These are phyloP conservation scores for Ooceraea biroi DNA, from an alignment of 1,140 invertebrate species.

Conservation along the genomic window DNA sequence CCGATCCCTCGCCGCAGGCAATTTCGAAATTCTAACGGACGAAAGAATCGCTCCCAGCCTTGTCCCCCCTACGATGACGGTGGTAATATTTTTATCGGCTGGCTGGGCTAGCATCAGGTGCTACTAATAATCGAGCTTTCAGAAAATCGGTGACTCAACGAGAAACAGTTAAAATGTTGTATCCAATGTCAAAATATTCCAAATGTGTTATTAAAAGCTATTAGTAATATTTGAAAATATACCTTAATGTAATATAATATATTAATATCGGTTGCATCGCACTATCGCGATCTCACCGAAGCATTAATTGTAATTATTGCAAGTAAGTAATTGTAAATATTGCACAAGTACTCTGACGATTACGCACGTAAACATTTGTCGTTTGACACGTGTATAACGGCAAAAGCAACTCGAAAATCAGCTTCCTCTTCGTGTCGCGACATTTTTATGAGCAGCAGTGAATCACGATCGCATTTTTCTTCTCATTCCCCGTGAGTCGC, in stretches of 20 bases:
- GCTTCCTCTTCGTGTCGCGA: not conserved
- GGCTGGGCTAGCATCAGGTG: not conserved
- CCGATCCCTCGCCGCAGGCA: not conserved
- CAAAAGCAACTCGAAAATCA: not conserved
- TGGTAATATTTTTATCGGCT: slow-evolving; percentile 7
- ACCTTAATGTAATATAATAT: no score
- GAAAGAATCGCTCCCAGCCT: not conserved
- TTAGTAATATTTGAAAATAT: no score
- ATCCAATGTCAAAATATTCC: no score
- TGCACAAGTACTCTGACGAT: no score
- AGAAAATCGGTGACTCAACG: slow-evolving; percentile 2
- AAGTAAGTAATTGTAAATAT: no score
- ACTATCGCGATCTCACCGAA: no score
- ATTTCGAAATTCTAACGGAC: slow-evolving; percentile 13
- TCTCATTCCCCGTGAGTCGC: not conserved
- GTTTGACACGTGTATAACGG: no score
- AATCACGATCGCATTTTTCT: slow-evolving; percentile 17
- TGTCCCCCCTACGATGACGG: not conserved
- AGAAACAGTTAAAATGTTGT: not conserved
- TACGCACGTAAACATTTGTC: no score
- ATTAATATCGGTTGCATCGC: no score
- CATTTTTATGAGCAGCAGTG: not conserved
- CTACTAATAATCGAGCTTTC: not conserved
- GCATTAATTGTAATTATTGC: no score
- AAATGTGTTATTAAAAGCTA: no score